These are phyloP conservation scores for Recurvirostra avosetta DNA, from an alignment of 2,113 vertebrate genomes.

Conservation along the genomic window DNA sequence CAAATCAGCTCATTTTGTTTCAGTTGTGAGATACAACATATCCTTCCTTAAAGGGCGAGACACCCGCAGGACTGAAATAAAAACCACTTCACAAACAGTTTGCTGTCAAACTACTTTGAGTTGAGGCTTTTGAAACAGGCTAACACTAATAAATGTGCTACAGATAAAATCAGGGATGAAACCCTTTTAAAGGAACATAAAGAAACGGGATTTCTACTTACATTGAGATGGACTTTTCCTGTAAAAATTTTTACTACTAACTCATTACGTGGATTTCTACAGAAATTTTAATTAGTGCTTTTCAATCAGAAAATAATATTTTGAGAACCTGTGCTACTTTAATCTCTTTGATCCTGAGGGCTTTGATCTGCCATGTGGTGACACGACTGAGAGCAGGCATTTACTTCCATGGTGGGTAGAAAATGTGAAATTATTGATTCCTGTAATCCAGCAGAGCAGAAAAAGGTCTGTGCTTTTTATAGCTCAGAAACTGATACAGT, in stretches of 20 bases:
- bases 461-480: slow-evolving; percentile 4
- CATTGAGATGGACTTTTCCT: background rate
- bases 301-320: background rate
- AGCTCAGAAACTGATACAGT: background rate
- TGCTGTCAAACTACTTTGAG: background rate
- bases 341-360: slow-evolving; percentile 3
- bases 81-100: background rate
- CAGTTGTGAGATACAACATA: background rate
- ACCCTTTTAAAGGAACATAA: background rate
- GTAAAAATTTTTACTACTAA: background rate
- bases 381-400: slow-evolving; percentile 1
- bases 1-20: background rate
- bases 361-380: slow-evolving; percentile 1
- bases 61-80: background rate
- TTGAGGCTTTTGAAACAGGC: background rate
- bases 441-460: slow-evolving; percentile 21
- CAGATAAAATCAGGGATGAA: background rate
- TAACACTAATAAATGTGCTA: background rate
- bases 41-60: background rate
- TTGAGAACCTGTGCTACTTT: background rate
- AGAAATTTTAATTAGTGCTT: background rate
- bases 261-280: background rate
- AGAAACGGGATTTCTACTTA: background rate
- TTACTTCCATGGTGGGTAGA: background rate
- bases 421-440: slow-evolving; percentile 41